These are phyloP conservation scores for Piezodorus guildinii DNA, from an alignment of 1,140 invertebrate species.

Conservation along the genomic window DNA sequence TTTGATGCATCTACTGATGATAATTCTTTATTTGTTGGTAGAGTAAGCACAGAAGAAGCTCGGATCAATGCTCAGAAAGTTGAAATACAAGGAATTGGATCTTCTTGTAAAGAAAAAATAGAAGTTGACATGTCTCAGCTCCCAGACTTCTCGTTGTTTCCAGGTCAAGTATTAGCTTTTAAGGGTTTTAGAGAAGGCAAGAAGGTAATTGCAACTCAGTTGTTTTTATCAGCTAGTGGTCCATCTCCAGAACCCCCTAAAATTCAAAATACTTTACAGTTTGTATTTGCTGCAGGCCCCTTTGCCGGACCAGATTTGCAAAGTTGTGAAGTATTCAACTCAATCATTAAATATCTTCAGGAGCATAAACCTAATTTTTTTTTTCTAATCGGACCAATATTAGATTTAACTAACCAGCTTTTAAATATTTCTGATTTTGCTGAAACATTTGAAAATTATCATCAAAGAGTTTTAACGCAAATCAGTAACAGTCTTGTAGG, in stretches of 20 bases:
- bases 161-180: conserved; percentile 70
- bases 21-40: no score
- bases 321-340: conserved; percentile 55
- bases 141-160: conserved; percentile 59
- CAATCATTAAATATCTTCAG: conserved; percentile 55
- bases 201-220: conserved; percentile 50
- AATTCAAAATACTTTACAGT: no score
- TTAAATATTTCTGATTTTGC: conserved; percentile 43
- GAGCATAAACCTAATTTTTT: conserved; percentile 64
- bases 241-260: no score
- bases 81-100: no score
- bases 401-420: conserved; percentile 54
- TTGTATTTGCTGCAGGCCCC: no score
- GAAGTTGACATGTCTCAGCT: no score
- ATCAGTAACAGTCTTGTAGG: conserved; percentile 48
- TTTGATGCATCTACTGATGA: no score
- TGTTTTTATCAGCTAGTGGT: conserved; percentile 40
- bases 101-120: no score
- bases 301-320: conserved; percentile 23
- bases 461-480: conserved; percentile 52
- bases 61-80: no score
- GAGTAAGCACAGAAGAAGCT: no score
- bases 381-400: conserved; percentile 70
- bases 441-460: conserved; percentile 56
- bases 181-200: conserved; percentile 56